These are phyloP conservation scores for Phainopepla nitens DNA, from an alignment of 2,113 vertebrate genomes.

Conservation along the genomic window DNA sequence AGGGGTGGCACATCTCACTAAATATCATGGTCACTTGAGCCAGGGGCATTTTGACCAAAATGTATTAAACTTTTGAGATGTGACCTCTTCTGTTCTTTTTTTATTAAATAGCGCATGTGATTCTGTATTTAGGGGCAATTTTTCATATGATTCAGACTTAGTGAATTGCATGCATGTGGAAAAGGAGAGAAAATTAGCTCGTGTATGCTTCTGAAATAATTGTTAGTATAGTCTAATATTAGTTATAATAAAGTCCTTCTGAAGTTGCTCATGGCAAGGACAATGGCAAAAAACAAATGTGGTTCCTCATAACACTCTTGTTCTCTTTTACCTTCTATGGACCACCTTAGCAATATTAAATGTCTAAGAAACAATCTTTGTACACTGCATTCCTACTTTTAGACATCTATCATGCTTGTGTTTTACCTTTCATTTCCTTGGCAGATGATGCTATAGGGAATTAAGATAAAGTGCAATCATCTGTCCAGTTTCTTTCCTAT, in stretches of 20 bases:
- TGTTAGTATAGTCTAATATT: not conserved
- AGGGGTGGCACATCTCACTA: not conserved
- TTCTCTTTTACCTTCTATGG: not conserved
- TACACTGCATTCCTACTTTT: not conserved
- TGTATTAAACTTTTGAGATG: not conserved
- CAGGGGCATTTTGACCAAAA: not conserved
- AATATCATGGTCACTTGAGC: not conserved
- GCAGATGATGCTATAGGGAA: not conserved
- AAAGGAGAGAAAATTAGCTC: not conserved
- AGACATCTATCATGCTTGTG: not conserved
- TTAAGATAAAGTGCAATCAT: not conserved
- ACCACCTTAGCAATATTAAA: not conserved
- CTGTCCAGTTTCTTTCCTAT: not conserved
- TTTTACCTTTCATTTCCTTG: not conserved
- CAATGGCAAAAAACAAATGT: not conserved
- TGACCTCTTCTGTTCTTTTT: not conserved
- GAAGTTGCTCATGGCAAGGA: not conserved
- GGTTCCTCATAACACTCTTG: not conserved
- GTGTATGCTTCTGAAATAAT: not conserved
- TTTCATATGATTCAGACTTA: not conserved
- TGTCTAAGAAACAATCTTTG: not conserved
- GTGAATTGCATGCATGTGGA: not conserved
- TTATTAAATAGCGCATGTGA: not conserved
- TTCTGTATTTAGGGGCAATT: not conserved
- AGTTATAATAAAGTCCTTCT: not conserved